Percentiles rank a stretch among this genome's conserved stretches.
These are phyloP conservation scores for Elanoides forficatus DNA, from an alignment of 2,113 vertebrate species.

Conservation along the genomic window DNA sequence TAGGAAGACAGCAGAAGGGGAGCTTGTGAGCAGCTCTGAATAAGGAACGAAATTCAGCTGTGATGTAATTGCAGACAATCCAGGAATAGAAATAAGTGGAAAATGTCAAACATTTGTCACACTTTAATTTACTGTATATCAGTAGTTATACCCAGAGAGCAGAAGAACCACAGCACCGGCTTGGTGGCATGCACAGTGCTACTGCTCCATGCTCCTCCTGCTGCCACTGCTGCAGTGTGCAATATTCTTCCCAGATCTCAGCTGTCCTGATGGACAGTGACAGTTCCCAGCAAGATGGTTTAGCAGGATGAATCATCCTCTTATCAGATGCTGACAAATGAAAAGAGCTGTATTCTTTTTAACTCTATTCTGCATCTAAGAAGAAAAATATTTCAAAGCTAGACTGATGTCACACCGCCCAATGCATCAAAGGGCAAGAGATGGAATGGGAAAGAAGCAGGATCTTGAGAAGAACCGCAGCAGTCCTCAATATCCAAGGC, in stretches of 20 bases:
- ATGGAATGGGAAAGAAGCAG: background rate
- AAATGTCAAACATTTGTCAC: conserved; percentile 14
- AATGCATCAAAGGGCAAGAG: conserved; percentile 7
- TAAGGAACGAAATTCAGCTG: background rate
- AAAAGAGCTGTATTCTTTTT: conserved; percentile 6
- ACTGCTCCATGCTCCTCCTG: background rate
- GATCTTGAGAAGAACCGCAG: background rate
- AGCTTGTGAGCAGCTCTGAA: conserved; percentile 4
- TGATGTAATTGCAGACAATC: conserved; percentile 50
- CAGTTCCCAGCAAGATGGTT: background rate
- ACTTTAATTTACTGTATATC: background rate
- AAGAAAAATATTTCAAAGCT: conserved; percentile 14
- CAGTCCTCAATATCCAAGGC: background rate
- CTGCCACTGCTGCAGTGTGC: background rate
- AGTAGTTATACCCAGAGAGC: background rate
- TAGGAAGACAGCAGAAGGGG: background rate
- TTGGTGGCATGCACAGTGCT: background rate
- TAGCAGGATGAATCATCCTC: conserved; percentile 27
- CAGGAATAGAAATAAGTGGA: conserved; percentile 15
- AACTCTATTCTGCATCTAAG: conserved; percentile 35
- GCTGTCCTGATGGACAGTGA: background rate
- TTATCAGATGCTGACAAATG: conserved; percentile 20
- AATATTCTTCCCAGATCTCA: background rate
- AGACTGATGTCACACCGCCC: background rate
- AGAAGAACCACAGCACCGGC: background rate